Percentiles rank a stretch among this genome's conserved stretches.
Evolutionary conservation across 2,113 vertebrate genomes (phyloP).

Genomic region (Eretmodus cyanostictus): DNA sequence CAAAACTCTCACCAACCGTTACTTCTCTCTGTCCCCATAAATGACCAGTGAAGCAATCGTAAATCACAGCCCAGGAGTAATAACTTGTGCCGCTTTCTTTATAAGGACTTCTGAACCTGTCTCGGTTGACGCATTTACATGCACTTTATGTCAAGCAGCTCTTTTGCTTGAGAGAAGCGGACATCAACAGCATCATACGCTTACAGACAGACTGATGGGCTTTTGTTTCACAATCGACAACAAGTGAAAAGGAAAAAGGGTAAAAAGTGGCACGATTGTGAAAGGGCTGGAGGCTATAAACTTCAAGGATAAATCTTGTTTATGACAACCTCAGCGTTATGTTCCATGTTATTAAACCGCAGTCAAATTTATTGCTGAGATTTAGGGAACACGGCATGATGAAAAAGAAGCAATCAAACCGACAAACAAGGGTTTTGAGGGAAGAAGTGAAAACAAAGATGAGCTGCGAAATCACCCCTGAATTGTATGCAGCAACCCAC

Average conservation of each 20-base stretch:
- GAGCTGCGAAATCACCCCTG: not conserved
- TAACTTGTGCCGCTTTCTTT: slow-evolving; percentile 2
- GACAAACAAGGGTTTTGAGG: not conserved
- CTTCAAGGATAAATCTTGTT: not conserved
- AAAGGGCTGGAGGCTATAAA: not conserved
- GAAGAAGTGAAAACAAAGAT: not conserved
- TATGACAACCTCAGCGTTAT: not conserved
- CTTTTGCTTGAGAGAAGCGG: not conserved
- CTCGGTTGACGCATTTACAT: slow-evolving; percentile 3
- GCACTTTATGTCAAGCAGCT: not conserved
- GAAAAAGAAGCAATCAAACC: not conserved
- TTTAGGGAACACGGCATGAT: not conserved
- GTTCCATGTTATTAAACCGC: not conserved
- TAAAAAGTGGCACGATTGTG: not conserved
- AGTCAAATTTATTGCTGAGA: not conserved
- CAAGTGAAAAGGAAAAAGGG: not conserved
- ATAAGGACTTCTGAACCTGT: slow-evolving; percentile 5
- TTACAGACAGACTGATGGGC: not conserved
- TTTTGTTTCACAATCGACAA: not conserved
- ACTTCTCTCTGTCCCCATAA: slow-evolving; percentile 15
- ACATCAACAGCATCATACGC: not conserved
- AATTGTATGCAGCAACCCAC: not conserved
- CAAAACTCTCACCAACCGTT: slow-evolving; percentile 29
- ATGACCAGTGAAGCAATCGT: slow-evolving; percentile 5
- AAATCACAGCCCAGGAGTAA: slow-evolving; percentile 25